A percentile compares a stretch with the other conserved stretches of the same genome.
phyloP scores from a whole-genome alignment of 2,113 vertebrate genomes.

The Triplophysa siluroides region DNA sequence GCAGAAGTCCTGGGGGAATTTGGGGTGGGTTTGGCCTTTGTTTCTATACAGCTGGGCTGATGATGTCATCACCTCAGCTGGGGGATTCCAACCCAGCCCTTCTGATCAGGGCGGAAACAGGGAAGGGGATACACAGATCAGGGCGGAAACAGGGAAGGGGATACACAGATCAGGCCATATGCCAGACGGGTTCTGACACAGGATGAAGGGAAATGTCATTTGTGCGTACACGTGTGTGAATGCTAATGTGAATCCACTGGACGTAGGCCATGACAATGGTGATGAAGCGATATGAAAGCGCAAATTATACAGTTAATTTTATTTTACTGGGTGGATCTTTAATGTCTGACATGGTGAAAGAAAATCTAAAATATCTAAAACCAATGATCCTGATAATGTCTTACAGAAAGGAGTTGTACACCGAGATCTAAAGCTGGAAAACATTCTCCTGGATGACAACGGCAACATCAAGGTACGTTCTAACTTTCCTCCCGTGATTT shows the following conservation, averaged over 20 bases:
- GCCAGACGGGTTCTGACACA: background rate
- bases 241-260: too few relatives aligned
- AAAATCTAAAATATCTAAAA: background rate
- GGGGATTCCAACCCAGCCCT: conserved; percentile 42
- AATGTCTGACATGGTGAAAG: background rate
- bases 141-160: background rate
- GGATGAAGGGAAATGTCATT: conserved; percentile 7
- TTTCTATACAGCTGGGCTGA: conserved; percentile 47
- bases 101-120: conserved; percentile 8
- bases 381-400: conserved; percentile 17
- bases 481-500: background rate
- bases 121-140: background rate
- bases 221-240: background rate
- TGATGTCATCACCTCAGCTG: conserved; percentile 51
- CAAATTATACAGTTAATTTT: too few relatives aligned
- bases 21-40: conserved; percentile 29
- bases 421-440: conserved; percentile 98
- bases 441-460: conserved; percentile 97
- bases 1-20: background rate
- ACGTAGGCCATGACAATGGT: too few relatives aligned
- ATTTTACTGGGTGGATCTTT: background rate
- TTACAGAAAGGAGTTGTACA: conserved; percentile 96
- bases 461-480: conserved; percentile 94
- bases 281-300: too few relatives aligned
- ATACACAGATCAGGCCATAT: conserved; percentile 20